These are phyloP conservation scores for Colletes gigas DNA, from an alignment of 1,140 invertebrate genomes.

Conservation along the genomic window DNA sequence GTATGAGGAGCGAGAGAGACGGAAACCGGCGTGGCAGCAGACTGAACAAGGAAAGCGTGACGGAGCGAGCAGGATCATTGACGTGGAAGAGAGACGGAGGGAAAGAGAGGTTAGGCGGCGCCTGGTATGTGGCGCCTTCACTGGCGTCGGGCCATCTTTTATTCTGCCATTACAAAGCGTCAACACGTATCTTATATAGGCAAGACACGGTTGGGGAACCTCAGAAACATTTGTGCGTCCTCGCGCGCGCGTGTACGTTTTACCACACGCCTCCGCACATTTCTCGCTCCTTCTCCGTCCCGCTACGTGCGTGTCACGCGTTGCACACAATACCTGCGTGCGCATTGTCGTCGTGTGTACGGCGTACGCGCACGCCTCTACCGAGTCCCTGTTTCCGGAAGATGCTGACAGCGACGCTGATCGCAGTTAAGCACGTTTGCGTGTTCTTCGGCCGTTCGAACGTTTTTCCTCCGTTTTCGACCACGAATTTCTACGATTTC, in stretches of 20 bases:
- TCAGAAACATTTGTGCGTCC: slow-evolving; percentile 3
- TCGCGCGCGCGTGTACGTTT: slow-evolving; percentile 12
- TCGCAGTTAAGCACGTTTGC: neutral
- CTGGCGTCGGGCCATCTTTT: slow-evolving; percentile 77
- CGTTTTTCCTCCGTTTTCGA: neutral
- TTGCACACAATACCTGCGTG: neutral
- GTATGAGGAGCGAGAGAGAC: neutral
- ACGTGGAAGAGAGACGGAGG: slow-evolving; percentile 37
- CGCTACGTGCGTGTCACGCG: neutral
- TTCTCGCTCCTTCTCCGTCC: slow-evolving; percentile 12
- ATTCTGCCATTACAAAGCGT: slow-evolving; percentile 74
- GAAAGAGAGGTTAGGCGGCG: slow-evolving; percentile 73
- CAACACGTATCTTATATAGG: slow-evolving; percentile 67
- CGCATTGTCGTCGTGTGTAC: slow-evolving; percentile 34
- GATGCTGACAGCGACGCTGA: slow-evolving; percentile 13
- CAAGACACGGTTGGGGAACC: slow-evolving; percentile 39
- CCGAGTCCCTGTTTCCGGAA: slow-evolving; percentile 23
- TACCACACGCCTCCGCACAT: slow-evolving; percentile 22
- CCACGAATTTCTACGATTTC: slow-evolving; percentile 2
- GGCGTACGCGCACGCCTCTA: slow-evolving; percentile 15
- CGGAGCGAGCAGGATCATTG: neutral
- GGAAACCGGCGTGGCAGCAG: slow-evolving; percentile 11
- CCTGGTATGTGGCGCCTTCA: slow-evolving; percentile 79
- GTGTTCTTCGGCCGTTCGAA: neutral
- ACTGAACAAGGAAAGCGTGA: slow-evolving; percentile 22